These are phyloP conservation scores for Dicyrtoma fusca DNA, from an alignment of 2,888 invertebrate species.

Conservation along the genomic window DNA sequence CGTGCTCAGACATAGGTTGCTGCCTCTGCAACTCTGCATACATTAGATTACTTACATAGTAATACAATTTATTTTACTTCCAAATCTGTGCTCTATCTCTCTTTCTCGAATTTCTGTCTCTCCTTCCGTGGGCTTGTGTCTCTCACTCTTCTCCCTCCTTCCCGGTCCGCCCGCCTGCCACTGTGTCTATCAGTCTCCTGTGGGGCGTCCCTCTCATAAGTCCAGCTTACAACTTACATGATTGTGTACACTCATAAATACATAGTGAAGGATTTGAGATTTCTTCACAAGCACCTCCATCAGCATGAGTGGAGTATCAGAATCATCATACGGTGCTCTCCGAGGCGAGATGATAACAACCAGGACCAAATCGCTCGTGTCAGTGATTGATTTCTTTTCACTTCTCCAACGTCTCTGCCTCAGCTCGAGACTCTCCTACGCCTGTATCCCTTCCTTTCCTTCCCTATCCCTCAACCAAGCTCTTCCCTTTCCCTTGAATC, in stretches of 20 bases:
- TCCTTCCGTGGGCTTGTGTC: background rate
- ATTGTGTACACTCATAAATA: slow-evolving; percentile 18
- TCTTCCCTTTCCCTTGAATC: background rate
- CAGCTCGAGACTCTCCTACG: background rate
- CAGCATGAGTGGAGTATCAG: too few species aligned
- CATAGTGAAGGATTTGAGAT: slow-evolving; percentile 6
- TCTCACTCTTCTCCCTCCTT: background rate
- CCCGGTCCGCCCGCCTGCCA: background rate
- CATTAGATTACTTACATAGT: background rate
- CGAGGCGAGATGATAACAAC: slow-evolving; percentile 35
- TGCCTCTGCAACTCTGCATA: background rate
- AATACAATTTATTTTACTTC: slow-evolving; percentile 2
- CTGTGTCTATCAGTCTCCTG: too few species aligned
- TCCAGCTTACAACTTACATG: slow-evolving; percentile 12
- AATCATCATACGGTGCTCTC: background rate
- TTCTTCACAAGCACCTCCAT: slow-evolving; percentile 1
- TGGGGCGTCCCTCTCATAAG: slow-evolving; percentile 9
- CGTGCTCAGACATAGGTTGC: too few species aligned
- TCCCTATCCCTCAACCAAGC: background rate
- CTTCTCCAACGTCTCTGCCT: background rate
- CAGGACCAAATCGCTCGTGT: slow-evolving; percentile 48
- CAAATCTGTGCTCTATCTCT: too few species aligned
- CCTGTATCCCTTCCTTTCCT: background rate
- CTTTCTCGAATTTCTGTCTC: background rate
- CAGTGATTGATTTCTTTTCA: slow-evolving; percentile 50